Evolutionary conservation across 2,113 vertebrate species (phyloP).

Genomic region (Carlito syrichta): DNA sequence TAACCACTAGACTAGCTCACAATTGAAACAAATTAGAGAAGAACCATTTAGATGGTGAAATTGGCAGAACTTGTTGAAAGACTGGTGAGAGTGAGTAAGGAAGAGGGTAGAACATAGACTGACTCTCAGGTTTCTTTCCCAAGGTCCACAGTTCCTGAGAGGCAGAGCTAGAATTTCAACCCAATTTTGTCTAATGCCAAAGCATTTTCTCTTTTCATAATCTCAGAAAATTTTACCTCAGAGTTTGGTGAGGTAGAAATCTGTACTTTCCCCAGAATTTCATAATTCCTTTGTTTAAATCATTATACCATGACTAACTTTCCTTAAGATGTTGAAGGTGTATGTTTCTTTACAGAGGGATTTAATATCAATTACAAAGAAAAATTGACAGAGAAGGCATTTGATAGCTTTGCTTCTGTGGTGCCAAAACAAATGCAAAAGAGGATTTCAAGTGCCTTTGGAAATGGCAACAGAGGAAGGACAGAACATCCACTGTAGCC

Average conservation of each 20-base stretch:
- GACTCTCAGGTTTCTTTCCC: neutral
- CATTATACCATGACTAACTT: neutral
- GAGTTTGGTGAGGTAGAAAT: neutral
- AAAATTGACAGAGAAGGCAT: conserved; percentile 10
- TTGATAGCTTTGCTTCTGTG: conserved; percentile 28
- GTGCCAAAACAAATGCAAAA: conserved; percentile 31
- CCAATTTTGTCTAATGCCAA: neutral
- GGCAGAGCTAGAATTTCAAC: neutral
- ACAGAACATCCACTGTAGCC: neutral
- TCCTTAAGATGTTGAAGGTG: neutral
- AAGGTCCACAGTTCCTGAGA: neutral
- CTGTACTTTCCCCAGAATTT: neutral
- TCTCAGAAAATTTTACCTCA: neutral
- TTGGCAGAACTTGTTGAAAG: neutral
- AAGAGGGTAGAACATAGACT: neutral
- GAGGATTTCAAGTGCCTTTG: neutral
- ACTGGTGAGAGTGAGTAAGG: neutral
- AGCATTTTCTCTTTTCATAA: neutral
- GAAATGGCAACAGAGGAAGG: neutral
- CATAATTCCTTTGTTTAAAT: conserved; percentile 8
- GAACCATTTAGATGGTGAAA: neutral
- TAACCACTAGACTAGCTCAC: neutral
- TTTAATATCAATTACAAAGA: conserved; percentile 5
- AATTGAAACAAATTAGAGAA: neutral
- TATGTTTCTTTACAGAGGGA: neutral